phyloP scores from a whole-genome alignment of 2,888 invertebrate genomes.

The Strigamia transsilvanica region DNA sequence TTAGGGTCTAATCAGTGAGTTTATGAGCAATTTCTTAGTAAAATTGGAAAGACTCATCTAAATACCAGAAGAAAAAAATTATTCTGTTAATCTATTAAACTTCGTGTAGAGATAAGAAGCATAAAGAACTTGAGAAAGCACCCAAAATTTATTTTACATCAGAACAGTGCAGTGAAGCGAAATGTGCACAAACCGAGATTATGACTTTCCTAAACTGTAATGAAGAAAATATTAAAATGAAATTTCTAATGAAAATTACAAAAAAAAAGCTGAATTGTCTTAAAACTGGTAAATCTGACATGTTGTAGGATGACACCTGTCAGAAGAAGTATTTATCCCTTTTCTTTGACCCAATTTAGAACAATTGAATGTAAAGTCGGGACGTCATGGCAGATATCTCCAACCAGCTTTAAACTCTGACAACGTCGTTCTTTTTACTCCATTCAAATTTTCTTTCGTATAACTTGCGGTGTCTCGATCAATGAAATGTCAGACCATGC shows the following conservation, averaged over 20 bases:
- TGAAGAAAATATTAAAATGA: background rate
- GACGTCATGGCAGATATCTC: background rate
- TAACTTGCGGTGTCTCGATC: background rate
- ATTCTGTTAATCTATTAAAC: slow-evolving; percentile 18
- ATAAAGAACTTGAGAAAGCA: background rate
- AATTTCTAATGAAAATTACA: background rate
- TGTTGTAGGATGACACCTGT: background rate
- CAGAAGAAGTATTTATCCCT: background rate
- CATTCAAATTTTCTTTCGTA: background rate
- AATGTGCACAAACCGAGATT: background rate
- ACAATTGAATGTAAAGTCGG: background rate
- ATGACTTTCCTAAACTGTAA: background rate
- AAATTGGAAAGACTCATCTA: background rate
- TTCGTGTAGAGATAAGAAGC: background rate
- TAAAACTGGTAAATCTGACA: background rate
- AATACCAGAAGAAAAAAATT: background rate
- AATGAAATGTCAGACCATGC: background rate
- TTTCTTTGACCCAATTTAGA: background rate
- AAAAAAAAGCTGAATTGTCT: background rate
- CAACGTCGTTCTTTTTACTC: background rate
- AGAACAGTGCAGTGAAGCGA: slow-evolving; percentile 6
- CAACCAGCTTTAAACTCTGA: background rate
- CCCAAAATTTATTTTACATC: background rate
- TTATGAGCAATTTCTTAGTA: background rate
- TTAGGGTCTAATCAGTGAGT: background rate